Base-by-base conservation (phyloP, 2,113 vertebrate genomes). In the Galeopterus variegatus region DNA sequence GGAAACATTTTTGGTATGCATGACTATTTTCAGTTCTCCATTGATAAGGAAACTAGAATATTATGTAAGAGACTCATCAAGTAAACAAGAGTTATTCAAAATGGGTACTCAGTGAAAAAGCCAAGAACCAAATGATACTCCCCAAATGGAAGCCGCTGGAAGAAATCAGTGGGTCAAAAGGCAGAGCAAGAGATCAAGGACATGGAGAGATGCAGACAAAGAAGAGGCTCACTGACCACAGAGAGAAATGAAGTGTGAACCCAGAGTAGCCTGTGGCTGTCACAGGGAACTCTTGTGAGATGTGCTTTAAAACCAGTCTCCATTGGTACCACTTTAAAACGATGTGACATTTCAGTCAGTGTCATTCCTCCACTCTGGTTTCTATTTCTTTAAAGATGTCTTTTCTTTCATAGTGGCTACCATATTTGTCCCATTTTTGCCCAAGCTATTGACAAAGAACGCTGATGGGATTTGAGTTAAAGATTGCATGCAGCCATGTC, bases 181-280 rank as follows among this genome's bases (percentile, higher is more conserved):
- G 9, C 21, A 65, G 82, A 28, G 60, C 65, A 50, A 69, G 73
- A 41, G 14, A 72, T 96, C 23, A 36, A 0, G 92, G 41, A 85
- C 65, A 96, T 87, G 90, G 90, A 45, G 15, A n/a, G 58, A 26
- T 28, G 56, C 11, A 76, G 84, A 28, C 65, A 64, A 93, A 76
- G 36, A 95, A 73, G 48, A 93, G 26, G 26, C 36, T 97, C 31
- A 36, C 23, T 13, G 41, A 90, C 48, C 76, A 96, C 21, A 75
- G 69, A 92, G 45, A 76, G 58, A 96, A 94, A 45, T 93, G 54
- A 88, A 92, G 73, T 77, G 67, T 94, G 79, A 97, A 97, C 84
- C 83, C 92, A 41, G 79, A 90, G 87, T 81, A 52, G 19, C 36
- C 41, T 4, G 0, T 36, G 76, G 31, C n/a, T 82, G 23, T 96